These are phyloP conservation scores for Nymphalis c-album DNA, from an alignment of 2,888 invertebrate species.

Conservation along the genomic window DNA sequence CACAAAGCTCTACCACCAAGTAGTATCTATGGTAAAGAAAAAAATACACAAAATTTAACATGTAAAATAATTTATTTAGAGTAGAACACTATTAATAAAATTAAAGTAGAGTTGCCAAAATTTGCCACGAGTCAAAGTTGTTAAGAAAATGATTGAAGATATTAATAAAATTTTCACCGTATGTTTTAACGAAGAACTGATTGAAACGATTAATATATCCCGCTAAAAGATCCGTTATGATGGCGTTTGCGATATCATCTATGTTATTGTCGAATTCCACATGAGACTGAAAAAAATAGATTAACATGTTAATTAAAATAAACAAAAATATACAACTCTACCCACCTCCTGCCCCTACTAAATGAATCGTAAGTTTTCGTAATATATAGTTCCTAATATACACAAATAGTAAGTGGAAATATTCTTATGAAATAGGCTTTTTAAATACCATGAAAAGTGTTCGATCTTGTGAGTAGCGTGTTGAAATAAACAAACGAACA, in stretches of 20 bases:
- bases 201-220: slow-evolving; percentile 56
- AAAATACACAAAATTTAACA: too few species aligned
- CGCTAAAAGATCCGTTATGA: slow-evolving; percentile 56
- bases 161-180: slow-evolving; percentile 39
- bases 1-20: too few species aligned
- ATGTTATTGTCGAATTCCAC: slow-evolving; percentile 60
- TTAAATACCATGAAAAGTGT: too few species aligned
- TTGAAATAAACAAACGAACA: too few species aligned
- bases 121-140: slow-evolving; percentile 49
- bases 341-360: too few species aligned
- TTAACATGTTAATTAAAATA: neutral
- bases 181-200: slow-evolving; percentile 44
- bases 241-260: slow-evolving; percentile 56
- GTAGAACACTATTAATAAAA: neutral
- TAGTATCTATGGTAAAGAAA: neutral
- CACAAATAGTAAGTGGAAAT: too few species aligned
- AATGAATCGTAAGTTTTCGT: too few species aligned
- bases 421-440: too few species aligned
- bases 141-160: slow-evolving; percentile 47
- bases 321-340: neutral
- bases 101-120: slow-evolving; percentile 44
- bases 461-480: too few species aligned
- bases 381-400: too few species aligned
- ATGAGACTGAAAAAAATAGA: slow-evolving; percentile 51
- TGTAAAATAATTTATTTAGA: neutral